Conservation (phyloP, 1,140 invertebrate genomes). For the Drosophila gunungcola region DNA sequence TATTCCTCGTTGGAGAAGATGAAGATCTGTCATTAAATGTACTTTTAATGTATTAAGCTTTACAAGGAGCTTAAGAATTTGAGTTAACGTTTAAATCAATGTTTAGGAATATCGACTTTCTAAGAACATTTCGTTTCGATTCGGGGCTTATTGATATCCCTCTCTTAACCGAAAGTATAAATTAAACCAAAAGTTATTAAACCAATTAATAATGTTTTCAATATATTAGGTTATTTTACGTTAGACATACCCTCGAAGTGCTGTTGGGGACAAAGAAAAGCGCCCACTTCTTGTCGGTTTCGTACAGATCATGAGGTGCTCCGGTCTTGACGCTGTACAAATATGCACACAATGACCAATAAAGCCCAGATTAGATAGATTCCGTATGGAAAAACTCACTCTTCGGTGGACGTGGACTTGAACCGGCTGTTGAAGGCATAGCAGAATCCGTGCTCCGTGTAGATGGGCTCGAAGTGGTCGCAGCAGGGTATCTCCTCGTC, state of each 20-base stretch:
- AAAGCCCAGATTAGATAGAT: not conserved
- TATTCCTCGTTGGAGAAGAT: slow-evolving; percentile 89
- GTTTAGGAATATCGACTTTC: too few relatives aligned
- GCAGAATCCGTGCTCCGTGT: slow-evolving; percentile 90
- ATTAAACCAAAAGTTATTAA: too few relatives aligned
- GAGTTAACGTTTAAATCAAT: not conserved
- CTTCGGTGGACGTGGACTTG: slow-evolving; percentile 69
- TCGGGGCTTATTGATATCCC: too few relatives aligned
- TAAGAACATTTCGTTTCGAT: too few relatives aligned
- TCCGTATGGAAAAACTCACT: slow-evolving; percentile 56
- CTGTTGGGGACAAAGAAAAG: slow-evolving; percentile 76
- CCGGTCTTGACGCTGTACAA: slow-evolving; percentile 58
- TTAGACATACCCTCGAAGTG: slow-evolving; percentile 59
- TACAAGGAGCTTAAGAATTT: not conserved
- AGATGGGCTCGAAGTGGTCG: slow-evolving; percentile 87
- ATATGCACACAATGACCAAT: not conserved
- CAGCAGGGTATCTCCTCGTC: slow-evolving; percentile 87
- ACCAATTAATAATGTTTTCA: too few relatives aligned
- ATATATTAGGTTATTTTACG: too few relatives aligned
- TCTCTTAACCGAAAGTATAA: too few relatives aligned
- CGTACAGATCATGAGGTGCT: slow-evolving; percentile 78
- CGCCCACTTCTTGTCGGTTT: slow-evolving; percentile 84
- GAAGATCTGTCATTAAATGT: slow-evolving; percentile 85
- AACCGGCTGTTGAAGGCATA: slow-evolving; percentile 89
- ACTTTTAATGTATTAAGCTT: too few relatives aligned